These are phyloP conservation scores for Hemistola chrysoprasaria DNA, from an alignment of 2,888 invertebrate genomes.

Conservation along the genomic window DNA sequence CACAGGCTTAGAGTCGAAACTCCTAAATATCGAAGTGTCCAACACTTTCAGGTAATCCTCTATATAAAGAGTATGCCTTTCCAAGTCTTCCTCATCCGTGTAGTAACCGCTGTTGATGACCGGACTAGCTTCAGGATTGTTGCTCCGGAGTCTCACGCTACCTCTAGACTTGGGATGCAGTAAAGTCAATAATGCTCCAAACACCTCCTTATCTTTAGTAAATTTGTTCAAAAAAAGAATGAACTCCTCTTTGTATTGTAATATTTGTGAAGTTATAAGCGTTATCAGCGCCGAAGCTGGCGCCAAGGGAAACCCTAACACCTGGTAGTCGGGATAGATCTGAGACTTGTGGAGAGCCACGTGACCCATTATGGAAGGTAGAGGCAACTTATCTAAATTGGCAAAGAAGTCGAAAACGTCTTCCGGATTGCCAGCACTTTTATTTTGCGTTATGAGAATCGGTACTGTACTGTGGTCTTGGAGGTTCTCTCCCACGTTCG, in stretches of 20 bases:
- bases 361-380: constrained; percentile 16
- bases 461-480: constrained; percentile 49
- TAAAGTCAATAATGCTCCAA: neutral
- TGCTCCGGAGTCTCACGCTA: constrained; percentile 55
- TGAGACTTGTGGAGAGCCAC: constrained; percentile 33
- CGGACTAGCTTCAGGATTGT: constrained; percentile 71
- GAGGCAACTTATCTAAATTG: constrained; percentile 18
- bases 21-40: constrained; percentile 10
- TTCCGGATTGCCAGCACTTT: neutral
- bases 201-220: neutral
- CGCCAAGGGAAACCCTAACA: constrained; percentile 17
- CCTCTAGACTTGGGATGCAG: constrained; percentile 17
- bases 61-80: constrained; percentile 7
- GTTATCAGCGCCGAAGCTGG: constrained; percentile 4
- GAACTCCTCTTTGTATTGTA: constrained; percentile 1
- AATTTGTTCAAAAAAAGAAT: neutral
- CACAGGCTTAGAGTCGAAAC: neutral
- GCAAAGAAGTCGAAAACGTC: constrained; percentile 26
- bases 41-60: constrained; percentile 5
- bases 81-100: constrained; percentile 9
- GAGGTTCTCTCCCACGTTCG: constrained; percentile 56
- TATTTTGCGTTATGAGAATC: constrained; percentile 6
- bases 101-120: constrained; percentile 44
- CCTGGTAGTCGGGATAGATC: constrained; percentile 39
- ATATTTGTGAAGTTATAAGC: constrained; percentile 6